These are phyloP conservation scores for Adelognathus sp. DNA, from an alignment of 2,888 invertebrate species.

Conservation along the genomic window DNA sequence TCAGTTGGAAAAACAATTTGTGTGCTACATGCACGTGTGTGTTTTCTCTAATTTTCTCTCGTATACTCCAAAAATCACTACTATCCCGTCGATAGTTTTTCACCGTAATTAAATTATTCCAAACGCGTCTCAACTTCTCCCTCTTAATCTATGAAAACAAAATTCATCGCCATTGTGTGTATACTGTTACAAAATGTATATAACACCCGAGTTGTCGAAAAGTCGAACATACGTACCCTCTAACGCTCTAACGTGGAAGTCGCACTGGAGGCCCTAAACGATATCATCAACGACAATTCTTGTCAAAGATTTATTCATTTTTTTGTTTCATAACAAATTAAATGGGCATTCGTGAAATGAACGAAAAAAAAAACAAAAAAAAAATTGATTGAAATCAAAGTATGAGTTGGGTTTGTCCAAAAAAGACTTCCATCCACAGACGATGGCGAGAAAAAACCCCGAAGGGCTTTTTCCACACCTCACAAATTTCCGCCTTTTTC, in stretches of 20 bases:
- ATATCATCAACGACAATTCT: not conserved
- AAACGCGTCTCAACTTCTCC: conserved; percentile 14
- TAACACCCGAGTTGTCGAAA: not conserved
- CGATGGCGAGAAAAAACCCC: conserved; percentile 15
- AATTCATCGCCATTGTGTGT: conserved; percentile 1
- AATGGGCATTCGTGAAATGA: conserved; percentile 18
- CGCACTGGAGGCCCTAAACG: not conserved
- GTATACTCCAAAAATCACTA: conserved; percentile 6
- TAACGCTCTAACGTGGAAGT: conserved; percentile 18
- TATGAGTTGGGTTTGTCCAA: not conserved
- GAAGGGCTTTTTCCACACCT: conserved; percentile 1
- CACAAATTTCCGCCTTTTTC: not conserved
- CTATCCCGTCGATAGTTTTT: conserved; percentile 39
- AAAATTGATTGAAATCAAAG: not conserved
- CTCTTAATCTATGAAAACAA: conserved; percentile 15
- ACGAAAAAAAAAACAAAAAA: not conserved
- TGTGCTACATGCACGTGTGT: not conserved
- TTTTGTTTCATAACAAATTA: not conserved
- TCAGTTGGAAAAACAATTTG: not conserved
- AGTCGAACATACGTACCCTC: not conserved
- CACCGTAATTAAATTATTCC: conserved; percentile 5
- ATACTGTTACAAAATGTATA: conserved; percentile 30
- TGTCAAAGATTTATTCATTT: no score
- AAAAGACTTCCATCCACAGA: conserved; percentile 8
- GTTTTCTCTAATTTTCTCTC: not conserved